These are phyloP conservation scores for Odontocolon sp. DNA, from an alignment of 2,888 invertebrate species.

Conservation along the genomic window DNA sequence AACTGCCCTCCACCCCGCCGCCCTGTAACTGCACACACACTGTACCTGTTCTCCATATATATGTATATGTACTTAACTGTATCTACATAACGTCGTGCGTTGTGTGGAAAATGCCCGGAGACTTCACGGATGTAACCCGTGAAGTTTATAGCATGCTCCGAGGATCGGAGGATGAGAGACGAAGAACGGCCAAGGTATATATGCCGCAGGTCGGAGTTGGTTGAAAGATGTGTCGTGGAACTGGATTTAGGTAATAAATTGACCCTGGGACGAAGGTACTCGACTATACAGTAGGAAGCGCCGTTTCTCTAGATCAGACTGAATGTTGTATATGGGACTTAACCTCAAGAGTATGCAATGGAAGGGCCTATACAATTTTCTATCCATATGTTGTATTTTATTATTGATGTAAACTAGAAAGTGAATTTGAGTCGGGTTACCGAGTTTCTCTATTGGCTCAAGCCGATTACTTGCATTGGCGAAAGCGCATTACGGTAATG, in stretches of 20 bases:
- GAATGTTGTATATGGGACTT: too few relatives aligned
- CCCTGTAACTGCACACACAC: background rate
- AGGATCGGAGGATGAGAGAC: background rate
- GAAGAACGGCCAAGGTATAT: background rate
- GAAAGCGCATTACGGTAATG: constrained; percentile 47
- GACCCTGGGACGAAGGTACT: too few relatives aligned
- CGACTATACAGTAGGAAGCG: too few relatives aligned
- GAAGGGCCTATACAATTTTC: too few relatives aligned
- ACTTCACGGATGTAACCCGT: background rate
- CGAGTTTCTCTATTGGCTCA: constrained; percentile 34
- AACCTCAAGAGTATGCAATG: too few relatives aligned
- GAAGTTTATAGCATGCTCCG: background rate
- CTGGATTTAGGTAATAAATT: constrained; percentile 33
- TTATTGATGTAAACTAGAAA: background rate
- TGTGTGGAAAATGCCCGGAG: background rate
- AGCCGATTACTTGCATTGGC: constrained; percentile 35
- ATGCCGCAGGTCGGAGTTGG: constrained; percentile 13
- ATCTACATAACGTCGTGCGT: background rate
- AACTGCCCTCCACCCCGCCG: background rate
- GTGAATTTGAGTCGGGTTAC: background rate
- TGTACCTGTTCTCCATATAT: background rate
- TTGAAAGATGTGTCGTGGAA: constrained; percentile 14
- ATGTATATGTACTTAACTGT: background rate
- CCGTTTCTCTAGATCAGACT: too few relatives aligned
- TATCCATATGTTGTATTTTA: background rate